A percentile compares a stretch with the other conserved stretches of the same genome.
Conservation (phyloP, 2,113 vertebrate species). For the Zosterops pallidus region DNA sequence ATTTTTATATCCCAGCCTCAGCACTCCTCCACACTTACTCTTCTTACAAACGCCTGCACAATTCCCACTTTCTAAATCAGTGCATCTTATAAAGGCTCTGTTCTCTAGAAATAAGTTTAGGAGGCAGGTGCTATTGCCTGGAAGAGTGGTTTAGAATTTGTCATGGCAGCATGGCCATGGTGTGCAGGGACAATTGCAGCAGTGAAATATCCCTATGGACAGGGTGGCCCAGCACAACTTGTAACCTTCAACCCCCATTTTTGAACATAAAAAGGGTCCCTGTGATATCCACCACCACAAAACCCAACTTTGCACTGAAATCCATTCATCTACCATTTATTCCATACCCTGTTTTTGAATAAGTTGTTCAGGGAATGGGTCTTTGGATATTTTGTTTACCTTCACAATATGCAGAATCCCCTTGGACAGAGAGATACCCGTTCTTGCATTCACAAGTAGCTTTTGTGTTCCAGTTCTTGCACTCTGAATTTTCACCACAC, state of each 20-base stretch:
- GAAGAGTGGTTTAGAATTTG: fast-evolving
- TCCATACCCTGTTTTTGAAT: background rate
- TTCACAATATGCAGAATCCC: constrained; percentile 91
- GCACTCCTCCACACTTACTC: background rate
- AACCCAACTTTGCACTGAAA: background rate
- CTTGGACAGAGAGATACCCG: constrained; percentile 86
- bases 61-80: background rate
- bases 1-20: background rate
- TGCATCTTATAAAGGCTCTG: background rate
- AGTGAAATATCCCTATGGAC: fast-evolving
- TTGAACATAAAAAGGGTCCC: background rate
- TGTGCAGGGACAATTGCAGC: background rate
- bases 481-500: constrained; percentile 94
- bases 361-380: background rate
- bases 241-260: background rate
- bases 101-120: background rate
- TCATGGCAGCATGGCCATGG: fast-evolving
- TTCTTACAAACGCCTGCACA: background rate
- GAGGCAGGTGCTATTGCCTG: background rate
- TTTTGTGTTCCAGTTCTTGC: constrained; percentile 91
- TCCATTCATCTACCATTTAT: background rate
- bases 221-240: background rate
- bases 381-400: constrained; percentile 73
- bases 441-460: constrained; percentile 91
- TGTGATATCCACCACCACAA: background rate